These are phyloP conservation scores for Carterocephalus palaemon DNA, from an alignment of 2,888 invertebrate species.

Conservation along the genomic window DNA sequence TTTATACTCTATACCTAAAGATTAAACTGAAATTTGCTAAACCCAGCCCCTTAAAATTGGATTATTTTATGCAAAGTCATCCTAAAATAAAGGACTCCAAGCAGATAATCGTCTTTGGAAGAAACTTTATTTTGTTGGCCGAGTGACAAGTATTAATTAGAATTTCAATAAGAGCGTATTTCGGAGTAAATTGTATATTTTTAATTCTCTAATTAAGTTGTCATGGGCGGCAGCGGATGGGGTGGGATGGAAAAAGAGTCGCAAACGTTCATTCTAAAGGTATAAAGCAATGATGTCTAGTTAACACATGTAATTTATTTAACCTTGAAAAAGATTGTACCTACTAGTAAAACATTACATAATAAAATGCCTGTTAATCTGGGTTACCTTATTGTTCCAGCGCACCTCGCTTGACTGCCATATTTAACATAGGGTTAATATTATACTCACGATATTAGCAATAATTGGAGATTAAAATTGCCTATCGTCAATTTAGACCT, in stretches of 20 bases:
- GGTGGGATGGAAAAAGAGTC: too few relatives aligned
- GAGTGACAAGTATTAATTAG: slow-evolving; percentile 40
- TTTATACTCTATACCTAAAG: too few relatives aligned
- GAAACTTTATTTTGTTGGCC: slow-evolving; percentile 29
- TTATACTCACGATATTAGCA: background rate
- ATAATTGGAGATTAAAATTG: too few relatives aligned
- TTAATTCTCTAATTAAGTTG: background rate
- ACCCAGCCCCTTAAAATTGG: background rate
- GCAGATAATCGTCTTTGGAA: slow-evolving; percentile 36
- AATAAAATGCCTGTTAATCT: too few relatives aligned
- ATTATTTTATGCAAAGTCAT: background rate
- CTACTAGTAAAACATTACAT: too few relatives aligned
- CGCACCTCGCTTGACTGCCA: background rate
- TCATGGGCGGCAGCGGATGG: too few relatives aligned
- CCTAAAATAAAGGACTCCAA: slow-evolving; percentile 29
- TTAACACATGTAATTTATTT: too few relatives aligned
- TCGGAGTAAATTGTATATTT: slow-evolving; percentile 7
- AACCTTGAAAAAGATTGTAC: too few relatives aligned
- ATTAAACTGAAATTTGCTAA: background rate
- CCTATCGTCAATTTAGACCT: too few relatives aligned
- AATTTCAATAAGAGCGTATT: slow-evolving; percentile 26
- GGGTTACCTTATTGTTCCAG: background rate
- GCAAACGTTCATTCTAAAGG: too few relatives aligned
- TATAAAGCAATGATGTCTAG: too few relatives aligned
- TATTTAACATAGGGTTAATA: background rate